Base-by-base conservation (phyloP, 1,140 invertebrate species). In the Drosophila baimaii region DNA sequence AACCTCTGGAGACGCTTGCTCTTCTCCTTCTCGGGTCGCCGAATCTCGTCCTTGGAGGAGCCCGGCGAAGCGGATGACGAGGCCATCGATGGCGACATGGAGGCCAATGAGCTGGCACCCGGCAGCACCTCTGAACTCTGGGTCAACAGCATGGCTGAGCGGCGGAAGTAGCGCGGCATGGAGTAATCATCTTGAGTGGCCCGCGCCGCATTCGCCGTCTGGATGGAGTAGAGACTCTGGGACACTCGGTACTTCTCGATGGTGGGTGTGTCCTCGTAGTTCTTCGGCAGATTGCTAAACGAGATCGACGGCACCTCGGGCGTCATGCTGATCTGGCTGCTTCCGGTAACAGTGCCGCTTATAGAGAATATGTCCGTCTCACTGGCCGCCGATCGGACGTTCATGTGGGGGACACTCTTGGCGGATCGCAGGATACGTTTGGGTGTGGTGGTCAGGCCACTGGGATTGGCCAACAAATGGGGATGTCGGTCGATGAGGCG, bases 261-360 rank as follows among this genome's bases (percentile, higher is more conserved):
- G 10, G 91, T 92, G 7, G 91, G 91, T 1, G 91, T 92, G 15
- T 92, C 91, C 64, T 91, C 91, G 65, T 92, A 92, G 58, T 92
- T 92, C 61, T 92, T 92, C 21, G 91, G 91, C 55, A 92, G 61
- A 47, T 91, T 82, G 27, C 79, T 81, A 23, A 80, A 92, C 19
- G 91, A 92, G 54, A 92, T 92, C 4, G 85, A 92, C 5, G 91
- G 91, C 10, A 92, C 90, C 77, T 92, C 91, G 3, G 91, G 91
- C 9, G 91, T 92, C 91, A 92, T 92, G 58, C 91, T 92, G 8
- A 92, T 92, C 41, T 85, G 86, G 27, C 77, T 88, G 51, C 82
- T 73, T 5, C 80, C 79, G 10, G 80, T 76, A 29, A 75, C 78
- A 13, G 85, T 88, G 29, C 89, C 91, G 7, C 90, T 90, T 4